phyloP scores from a whole-genome alignment of 2,888 invertebrate species.

The Drosophila emarginata region DNA sequence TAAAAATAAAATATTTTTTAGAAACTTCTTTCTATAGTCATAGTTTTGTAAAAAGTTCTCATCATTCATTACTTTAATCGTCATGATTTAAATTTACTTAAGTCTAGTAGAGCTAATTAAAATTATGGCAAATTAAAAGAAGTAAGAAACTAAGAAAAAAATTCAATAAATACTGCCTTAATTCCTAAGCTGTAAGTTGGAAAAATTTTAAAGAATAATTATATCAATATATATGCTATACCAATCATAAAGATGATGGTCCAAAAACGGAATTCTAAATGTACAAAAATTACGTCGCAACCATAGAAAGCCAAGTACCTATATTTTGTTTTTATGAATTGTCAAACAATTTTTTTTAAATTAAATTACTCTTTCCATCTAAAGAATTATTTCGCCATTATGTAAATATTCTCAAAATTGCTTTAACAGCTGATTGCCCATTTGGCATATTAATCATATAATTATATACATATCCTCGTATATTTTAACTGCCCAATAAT shows the following conservation, averaged over 20 bases:
- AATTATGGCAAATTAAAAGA: too few species aligned
- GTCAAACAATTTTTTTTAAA: background rate
- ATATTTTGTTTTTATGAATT: background rate
- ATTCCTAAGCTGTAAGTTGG: too few species aligned
- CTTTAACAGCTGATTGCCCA: background rate
- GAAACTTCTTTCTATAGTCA: background rate
- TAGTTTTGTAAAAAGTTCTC: background rate
- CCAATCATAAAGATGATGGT: background rate
- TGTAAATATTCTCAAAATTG: slow-evolving; percentile 3
- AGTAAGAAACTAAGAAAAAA: too few species aligned
- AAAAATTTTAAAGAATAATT: too few species aligned
- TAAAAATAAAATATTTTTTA: background rate
- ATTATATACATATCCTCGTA: slow-evolving; percentile 4
- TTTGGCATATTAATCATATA: slow-evolving; percentile 40
- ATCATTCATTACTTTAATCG: too few species aligned
- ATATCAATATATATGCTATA: too few species aligned
- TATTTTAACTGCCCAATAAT: background rate
- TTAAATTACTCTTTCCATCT: background rate
- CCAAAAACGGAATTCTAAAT: background rate
- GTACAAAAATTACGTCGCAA: background rate
- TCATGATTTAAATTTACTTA: too few species aligned
- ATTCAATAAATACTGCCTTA: too few species aligned
- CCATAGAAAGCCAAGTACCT: background rate
- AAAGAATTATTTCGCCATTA: background rate
- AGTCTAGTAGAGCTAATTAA: too few species aligned